These are phyloP conservation scores for Brachionus rotundiformis DNA, from an alignment of 1,140 invertebrate genomes.

Conservation along the genomic window DNA sequence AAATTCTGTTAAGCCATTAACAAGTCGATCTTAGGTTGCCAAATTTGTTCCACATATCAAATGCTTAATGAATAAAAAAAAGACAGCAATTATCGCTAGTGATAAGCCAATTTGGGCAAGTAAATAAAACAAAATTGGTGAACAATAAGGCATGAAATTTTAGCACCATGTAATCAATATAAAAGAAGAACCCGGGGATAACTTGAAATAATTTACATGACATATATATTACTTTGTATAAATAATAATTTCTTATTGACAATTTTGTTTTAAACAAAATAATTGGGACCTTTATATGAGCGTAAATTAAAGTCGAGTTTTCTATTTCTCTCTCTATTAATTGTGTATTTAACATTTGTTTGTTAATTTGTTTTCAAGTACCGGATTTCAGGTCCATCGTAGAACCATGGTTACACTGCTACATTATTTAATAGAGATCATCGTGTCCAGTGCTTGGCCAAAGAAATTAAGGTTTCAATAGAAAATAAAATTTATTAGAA, in stretches of 20 bases:
- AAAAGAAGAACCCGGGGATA: background rate
- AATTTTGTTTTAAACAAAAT: conserved; percentile 10
- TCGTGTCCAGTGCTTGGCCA: conserved; percentile 1
- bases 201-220: conserved; percentile 1
- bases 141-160: background rate
- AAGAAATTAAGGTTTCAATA: background rate
- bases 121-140: background rate
- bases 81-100: background rate
- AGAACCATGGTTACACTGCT: background rate
- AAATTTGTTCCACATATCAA: background rate
- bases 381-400: background rate
- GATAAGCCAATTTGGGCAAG: background rate
- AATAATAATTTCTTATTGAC: conserved; percentile 4
- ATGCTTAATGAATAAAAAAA: background rate
- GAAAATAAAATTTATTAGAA: conserved; percentile 2
- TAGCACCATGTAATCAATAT: background rate
- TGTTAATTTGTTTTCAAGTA: background rate
- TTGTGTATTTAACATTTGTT: conserved; percentile 20
- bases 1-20: no score
- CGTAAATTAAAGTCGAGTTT: conserved; percentile 1
- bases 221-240: conserved; percentile 10
- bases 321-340: background rate
- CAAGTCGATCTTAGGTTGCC: background rate
- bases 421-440: conserved; percentile 9
- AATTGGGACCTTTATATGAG: background rate